Evolutionary conservation across 1,140 invertebrate species (phyloP), one percentile per base, ranked within the genome.

Genomic region (Dreissena rostriformis): DNA sequence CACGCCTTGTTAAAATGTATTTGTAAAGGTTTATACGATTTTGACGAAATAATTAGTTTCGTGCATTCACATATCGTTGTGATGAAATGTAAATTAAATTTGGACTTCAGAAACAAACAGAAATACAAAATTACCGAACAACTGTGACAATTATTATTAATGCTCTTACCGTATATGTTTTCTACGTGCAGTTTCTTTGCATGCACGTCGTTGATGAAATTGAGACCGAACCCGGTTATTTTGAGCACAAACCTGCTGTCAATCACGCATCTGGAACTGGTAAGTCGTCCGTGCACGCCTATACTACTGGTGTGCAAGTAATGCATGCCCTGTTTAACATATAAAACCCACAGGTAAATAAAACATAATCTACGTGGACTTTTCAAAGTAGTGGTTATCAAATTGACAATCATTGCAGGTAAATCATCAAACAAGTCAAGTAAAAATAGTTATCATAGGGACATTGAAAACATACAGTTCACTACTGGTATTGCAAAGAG

Each of bases 161-260:
- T 39, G 39, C 8, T 57, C 19, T 51, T 68, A 70, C 66, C 14
- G 39, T 79, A 70, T 0, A 24, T 15, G 53, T 28, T 63, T 22
- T 79, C 65, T 7, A 22, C 14, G 14, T 24, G n/a, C 17, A 12
- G 19, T 68, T n/a, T 66, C 49, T 68, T 53, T 19, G 14, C 68
- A 22, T 66, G 11, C 2, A 14, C 53, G 12, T 70, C 66, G 19
- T 57, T 51, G 1, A 79, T 53, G 26, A 17, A 24, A 17, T 79
- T 51, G 49, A 99, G 94, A 1, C 98, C 98, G 91, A 98, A 99
- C 93, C 98, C 98, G 0, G 97, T 95, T 6, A 99, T 94, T 91
- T 98, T 98, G 26, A 99, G 95, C 52, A 98, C 97, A 98, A 97
- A 99, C 67, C 98, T 95, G 87, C 97, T 97, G 67, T 97, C 98